Base-by-base conservation (phyloP, 2,888 invertebrate species). In the Lasioglossum villosulum region DNA sequence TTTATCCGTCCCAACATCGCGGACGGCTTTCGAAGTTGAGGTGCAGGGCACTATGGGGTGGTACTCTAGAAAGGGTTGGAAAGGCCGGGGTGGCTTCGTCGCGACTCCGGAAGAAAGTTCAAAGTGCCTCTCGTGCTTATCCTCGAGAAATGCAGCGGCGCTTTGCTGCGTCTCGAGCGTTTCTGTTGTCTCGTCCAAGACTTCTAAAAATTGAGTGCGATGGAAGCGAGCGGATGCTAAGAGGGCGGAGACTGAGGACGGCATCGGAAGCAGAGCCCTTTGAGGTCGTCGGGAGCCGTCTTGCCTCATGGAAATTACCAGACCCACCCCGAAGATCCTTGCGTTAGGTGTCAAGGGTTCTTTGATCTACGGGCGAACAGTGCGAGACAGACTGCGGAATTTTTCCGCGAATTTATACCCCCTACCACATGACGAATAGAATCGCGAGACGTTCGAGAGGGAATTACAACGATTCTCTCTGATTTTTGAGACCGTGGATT, bases 61-160 rank as follows among this genome's bases (percentile, higher is more conserved):
- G 12, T 56, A 12, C n/a, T n/a, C 56, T 4, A 12, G 56, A 56
- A 56, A 12, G n/a, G 56, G 12, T 56, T 56, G n/a, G 45, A 6
- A 30, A 27, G 4, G 10, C 1, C 39, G 4, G 14, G 14, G 27
- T 27, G 34, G 68, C 23, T 27, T 6, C 73, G 42, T 37, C 81
- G 79, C 42, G 82, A 71, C 63, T 30, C 37, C 80, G 75, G 87
- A 87, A 80, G 86, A 82, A 86, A 82, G 81, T 87, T 87, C 80
- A 78, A 78, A 88, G 88, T 82, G 76, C 73, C 75, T 80, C 80
- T 79, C 79, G 72, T 80, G 56, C 84, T 86, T 82, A 86, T 86
- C 63, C 84, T 76, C 82, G 84, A 74, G 82, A 73, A 86, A 80
- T 56, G 68, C 68, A 42, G 70, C 30, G 63, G 27, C 70, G 66